Evolutionary conservation across 2,113 vertebrate genomes (phyloP), one percentile per base, ranked within the genome.

Genomic region (Pluvianellus socialis): DNA sequence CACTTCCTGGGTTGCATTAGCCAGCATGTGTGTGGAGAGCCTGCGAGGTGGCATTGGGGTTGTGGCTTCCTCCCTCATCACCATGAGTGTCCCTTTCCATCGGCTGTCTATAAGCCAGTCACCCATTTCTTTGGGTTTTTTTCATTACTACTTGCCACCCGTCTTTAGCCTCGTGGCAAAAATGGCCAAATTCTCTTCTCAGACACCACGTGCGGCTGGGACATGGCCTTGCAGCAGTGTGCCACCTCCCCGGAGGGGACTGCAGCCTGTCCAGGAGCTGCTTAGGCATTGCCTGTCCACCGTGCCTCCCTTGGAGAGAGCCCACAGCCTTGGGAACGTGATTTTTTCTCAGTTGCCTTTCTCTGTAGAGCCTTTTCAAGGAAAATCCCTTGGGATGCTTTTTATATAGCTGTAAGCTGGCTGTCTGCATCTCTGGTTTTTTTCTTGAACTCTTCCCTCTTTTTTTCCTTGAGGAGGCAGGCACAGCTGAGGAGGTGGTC

Each of bases 351-450:
- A 7, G 1, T 27, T 86, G 55, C 47, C 28, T 95, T 86, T 86
- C 50, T 84, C 91, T 84, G 8, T 55, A 72, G 65, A 87, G 56
- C 40, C 47, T 81, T 67, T 92, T 79, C 13, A 81, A 81, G 61
- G 59, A 62, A 72, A 35, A 81, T 84, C 84, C 84, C 70, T 33
- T 14, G 70, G 84, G 84, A 75, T 14, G 18, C 32, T 74, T 94
- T 96, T 89, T 56, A 79, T 87, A 44, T 40, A 81, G 84, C 73
- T 89, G 52, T 67, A 91, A 94, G 86, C 59, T 91, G 80, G 1
- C 77, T 86, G 75, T 28, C 86, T 92, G 38, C 6, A 3, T 77
- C 13, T 67, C 16, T 77, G 3, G 47, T 49, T 49, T 88, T 63
- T 55, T 61, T 22, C 16, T 44, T 4, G 1, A 61, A 42, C 9